These are phyloP conservation scores for Mionectes macconnelli DNA, from an alignment of 2,113 vertebrate species.

Conservation along the genomic window DNA sequence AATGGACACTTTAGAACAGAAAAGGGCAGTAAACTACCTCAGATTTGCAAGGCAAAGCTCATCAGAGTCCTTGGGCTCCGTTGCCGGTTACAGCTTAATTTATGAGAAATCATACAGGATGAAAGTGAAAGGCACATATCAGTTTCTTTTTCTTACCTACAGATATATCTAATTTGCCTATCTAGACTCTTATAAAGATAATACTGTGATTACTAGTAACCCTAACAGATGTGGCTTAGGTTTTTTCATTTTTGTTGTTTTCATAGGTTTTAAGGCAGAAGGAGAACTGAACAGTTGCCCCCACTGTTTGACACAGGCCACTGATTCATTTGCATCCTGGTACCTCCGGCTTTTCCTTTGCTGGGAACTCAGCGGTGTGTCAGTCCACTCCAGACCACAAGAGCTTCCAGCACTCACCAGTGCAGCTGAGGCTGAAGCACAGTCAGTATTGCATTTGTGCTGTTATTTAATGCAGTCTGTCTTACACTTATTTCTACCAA, in stretches of 20 bases:
- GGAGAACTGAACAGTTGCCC: neutral
- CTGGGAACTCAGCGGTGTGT: neutral
- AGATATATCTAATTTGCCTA: neutral
- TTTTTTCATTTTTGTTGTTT: slow-evolving; percentile 31
- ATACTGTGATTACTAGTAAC: neutral
- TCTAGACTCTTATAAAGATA: neutral
- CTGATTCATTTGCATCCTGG: neutral
- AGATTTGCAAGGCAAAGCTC: slow-evolving; percentile 16
- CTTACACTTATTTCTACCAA: neutral
- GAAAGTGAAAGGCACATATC: slow-evolving; percentile 52
- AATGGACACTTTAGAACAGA: neutral
- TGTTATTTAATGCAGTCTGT: neutral
- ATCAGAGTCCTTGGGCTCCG: neutral
- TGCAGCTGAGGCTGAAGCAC: neutral
- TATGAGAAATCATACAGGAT: slow-evolving; percentile 5
- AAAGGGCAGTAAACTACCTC: neutral
- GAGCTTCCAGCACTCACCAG: neutral
- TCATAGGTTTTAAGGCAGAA: neutral
- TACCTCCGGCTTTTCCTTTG: neutral
- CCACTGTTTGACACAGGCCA: neutral
- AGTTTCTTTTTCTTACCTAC: slow-evolving; percentile 10
- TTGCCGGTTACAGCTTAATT: slow-evolving; percentile 43
- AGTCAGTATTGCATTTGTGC: neutral
- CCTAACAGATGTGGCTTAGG: neutral
- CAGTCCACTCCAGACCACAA: neutral